phyloP scores from a whole-genome alignment of 2,888 invertebrate species.

The Colostygia pectinataria region DNA sequence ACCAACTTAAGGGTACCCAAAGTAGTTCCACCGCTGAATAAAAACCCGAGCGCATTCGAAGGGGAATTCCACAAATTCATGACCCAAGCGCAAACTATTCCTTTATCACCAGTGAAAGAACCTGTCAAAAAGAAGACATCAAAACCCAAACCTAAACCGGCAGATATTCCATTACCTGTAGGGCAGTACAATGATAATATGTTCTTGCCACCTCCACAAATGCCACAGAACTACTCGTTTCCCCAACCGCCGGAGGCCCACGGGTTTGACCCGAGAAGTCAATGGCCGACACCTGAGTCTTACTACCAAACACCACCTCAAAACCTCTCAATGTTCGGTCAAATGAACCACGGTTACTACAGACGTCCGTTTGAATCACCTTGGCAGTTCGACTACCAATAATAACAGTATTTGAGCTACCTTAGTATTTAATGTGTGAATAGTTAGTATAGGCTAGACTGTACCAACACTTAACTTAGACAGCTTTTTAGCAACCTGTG shows the following conservation, averaged over 20 bases:
- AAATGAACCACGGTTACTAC: conserved; percentile 56
- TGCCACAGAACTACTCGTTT: conserved; percentile 13
- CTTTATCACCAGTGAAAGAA: conserved; percentile 2
- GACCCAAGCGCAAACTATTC: conserved; percentile 27
- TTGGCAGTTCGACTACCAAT: conserved; percentile 64
- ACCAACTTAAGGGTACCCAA: conserved; percentile 50
- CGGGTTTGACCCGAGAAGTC: conserved; percentile 35
- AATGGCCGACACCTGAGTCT: conserved; percentile 46
- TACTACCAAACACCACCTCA: conserved; percentile 39
- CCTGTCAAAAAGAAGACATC: conserved; percentile 16
- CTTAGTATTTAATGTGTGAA: conserved; percentile 8
- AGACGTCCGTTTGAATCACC: conserved; percentile 68
- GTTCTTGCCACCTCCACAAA: conserved; percentile 43
- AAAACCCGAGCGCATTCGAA: conserved; percentile 70
- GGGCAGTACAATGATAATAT: conserved; percentile 74
- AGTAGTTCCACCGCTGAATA: conserved; percentile 59
- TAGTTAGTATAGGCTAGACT: neutral
- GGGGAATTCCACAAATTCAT: conserved; percentile 73
- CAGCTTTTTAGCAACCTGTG: too few relatives aligned
- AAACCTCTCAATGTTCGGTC: conserved; percentile 45
- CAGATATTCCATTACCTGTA: conserved; percentile 47
- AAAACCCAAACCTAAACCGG: conserved; percentile 15
- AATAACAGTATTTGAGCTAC: conserved; percentile 40
- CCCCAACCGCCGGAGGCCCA: conserved; percentile 31
- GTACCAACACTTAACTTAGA: too few relatives aligned